Percentiles rank a stretch among this genome's conserved stretches.
Conservation (phyloP, 2,797 vertebrate genomes). For the Danionella dracula region DNA sequence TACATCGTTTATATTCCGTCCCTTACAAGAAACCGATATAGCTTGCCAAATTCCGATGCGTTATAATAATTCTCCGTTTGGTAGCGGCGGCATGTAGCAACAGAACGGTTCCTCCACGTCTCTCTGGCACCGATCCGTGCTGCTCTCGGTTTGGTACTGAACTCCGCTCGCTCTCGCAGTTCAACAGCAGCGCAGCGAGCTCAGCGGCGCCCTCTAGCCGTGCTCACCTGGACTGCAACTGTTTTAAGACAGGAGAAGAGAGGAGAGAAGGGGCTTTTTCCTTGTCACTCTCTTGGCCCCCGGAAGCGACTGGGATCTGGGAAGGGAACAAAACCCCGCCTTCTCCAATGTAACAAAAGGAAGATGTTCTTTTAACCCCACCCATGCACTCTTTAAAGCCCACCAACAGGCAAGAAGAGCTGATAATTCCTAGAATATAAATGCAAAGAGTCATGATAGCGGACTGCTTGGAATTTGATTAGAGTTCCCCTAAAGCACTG, state of each 20-base stretch:
- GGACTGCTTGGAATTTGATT: background rate
- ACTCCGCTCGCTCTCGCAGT: constrained; percentile 29
- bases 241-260: too few species aligned
- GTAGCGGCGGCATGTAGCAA: constrained; percentile 47
- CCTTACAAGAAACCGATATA: constrained; percentile 5
- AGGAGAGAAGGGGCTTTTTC: constrained; percentile 11
- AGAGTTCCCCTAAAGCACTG: too few species aligned
- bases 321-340: constrained; percentile 43
- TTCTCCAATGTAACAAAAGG: constrained; percentile 42
- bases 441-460: background rate
- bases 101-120: constrained; percentile 16
- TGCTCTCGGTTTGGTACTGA: constrained; percentile 44
- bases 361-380: constrained; percentile 40
- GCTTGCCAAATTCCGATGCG: constrained; percentile 23
- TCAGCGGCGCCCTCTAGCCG: constrained; percentile 47
- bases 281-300: constrained; percentile 22
- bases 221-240: background rate
- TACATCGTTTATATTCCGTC: constrained; percentile 47
- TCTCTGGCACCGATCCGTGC: constrained; percentile 30
- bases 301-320: constrained; percentile 39
- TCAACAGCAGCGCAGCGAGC: constrained; percentile 17
- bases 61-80: constrained; percentile 36
- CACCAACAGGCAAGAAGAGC: constrained; percentile 11
- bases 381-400: constrained; percentile 22
- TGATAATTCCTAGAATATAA: constrained; percentile 19